Base-by-base conservation (phyloP, 2,113 vertebrate genomes). In the Crotalus helleri region DNA sequence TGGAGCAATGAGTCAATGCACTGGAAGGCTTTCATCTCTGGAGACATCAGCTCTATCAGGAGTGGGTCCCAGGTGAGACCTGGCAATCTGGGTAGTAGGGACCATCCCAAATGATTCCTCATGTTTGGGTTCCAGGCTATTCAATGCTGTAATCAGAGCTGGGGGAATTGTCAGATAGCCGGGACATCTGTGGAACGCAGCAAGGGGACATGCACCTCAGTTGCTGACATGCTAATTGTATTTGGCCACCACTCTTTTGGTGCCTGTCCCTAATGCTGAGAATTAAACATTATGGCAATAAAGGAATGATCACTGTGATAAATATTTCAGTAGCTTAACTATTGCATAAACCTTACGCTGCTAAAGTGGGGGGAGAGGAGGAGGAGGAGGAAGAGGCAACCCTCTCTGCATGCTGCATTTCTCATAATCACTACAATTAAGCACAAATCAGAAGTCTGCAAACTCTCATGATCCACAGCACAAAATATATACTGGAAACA, bases 391-490 rank as follows among this genome's bases (percentile, higher is more conserved):
- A n/a, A n/a, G n/a, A 2, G 3, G 12, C 1, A 44, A 61, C 6
- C 19, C 89, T 39, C 53, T 24, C n/a, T 29, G 19, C 46, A 0
- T 51, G 85, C 55, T 26, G 88, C 90, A 0, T 0, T 89, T 33
- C 88, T 61, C 58, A 33, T 55, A 46, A 81, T 86, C 85, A 54
- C 88, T 58, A 26, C 92, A 64, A 89, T 46, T 21, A 0, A 91
- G 53, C 46, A 21, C 0, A 81, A 58, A 44, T 64, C 89, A 93
- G 90, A 26, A 89, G 74, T 24, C 93, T 90, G 57, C 88, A 26
- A 86, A 89, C 69, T 81, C 74, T 93, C 74, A 26, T 81, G 24
- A 92, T 23, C n/a, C 90, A 87, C 81, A 94, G 57, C 92, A 92
- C 54, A 87, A 86, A 39, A 54, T 61, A 59, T 26, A 46, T 1